Conservation (phyloP, 1,140 invertebrate genomes). For the Drosophila dunni region DNA sequence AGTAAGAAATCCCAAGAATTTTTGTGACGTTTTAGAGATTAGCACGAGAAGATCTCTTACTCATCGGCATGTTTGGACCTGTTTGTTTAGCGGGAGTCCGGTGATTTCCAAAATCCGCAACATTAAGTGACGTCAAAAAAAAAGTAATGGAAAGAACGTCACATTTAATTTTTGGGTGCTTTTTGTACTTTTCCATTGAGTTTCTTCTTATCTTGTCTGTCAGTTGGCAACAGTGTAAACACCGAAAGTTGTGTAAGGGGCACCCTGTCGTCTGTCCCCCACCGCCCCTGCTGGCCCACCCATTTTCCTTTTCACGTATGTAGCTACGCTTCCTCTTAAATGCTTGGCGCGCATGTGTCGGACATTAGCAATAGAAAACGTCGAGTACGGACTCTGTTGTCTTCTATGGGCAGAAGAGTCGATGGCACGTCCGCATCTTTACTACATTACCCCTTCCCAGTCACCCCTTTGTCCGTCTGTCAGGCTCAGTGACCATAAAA, state of each 20-base stretch:
- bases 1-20: too few relatives aligned
- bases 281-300: not conserved
- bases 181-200: not conserved
- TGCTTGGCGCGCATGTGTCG: conserved; percentile 65
- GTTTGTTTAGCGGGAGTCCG: conserved; percentile 4
- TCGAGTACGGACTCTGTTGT: conserved; percentile 12
- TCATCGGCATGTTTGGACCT: conserved; percentile 20
- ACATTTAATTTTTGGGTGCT: not conserved
- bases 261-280: conserved; percentile 8
- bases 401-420: conserved; percentile 13
- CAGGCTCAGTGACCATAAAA: conserved; percentile 25
- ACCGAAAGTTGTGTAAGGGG: not conserved
- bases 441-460: not conserved
- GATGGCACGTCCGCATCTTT: conserved; percentile 26
- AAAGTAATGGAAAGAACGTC: not conserved
- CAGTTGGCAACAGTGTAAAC: conserved; percentile 20
- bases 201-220: not conserved
- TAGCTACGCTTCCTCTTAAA: conserved; percentile 6
- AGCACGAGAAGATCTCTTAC: conserved; percentile 14
- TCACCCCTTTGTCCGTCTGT: not conserved
- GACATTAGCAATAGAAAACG: conserved; percentile 35
- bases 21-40: not conserved
- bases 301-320: not conserved
- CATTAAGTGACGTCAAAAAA: conserved; percentile 27
- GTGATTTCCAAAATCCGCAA: conserved; percentile 37